Conservation (phyloP, 1,140 invertebrate genomes). For the Meloidogyne chitwoodi region DNA sequence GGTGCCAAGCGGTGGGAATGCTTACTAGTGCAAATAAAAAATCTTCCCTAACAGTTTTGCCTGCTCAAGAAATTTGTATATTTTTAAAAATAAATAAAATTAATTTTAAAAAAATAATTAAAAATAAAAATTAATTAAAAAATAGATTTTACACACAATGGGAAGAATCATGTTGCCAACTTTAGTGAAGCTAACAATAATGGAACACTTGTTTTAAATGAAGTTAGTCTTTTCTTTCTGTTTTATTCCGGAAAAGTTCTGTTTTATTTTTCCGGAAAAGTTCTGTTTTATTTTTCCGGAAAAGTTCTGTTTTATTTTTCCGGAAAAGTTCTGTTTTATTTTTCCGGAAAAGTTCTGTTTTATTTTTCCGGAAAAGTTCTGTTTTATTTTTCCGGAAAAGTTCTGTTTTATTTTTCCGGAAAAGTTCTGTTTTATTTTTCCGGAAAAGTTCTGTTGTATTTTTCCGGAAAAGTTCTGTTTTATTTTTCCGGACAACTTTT, state of each 20-base stretch:
- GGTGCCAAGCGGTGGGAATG: constrained; percentile 29
- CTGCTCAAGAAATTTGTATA: constrained; percentile 18
- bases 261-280: no score
- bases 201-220: constrained; percentile 1
- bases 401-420: no score
- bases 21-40: background rate
- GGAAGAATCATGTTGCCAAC: constrained; percentile 7
- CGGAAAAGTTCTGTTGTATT: no score
- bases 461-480: no score
- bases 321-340: no score
- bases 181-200: constrained; percentile 7
- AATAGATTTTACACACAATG: constrained; percentile 18
- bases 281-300: no score
- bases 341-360: background rate
- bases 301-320: background rate
- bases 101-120: background rate
- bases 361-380: no score
- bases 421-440: no score
- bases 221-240: background rate
- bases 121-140: background rate
- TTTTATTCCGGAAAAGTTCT: no score
- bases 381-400: background rate
- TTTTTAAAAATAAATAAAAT: background rate
- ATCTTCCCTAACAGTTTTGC: background rate
- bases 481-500: no score